A percentile compares a stretch with the other conserved stretches of the same genome.
phyloP scores from a whole-genome alignment of 2,113 vertebrate genomes.

The Helogale parvula region DNA sequence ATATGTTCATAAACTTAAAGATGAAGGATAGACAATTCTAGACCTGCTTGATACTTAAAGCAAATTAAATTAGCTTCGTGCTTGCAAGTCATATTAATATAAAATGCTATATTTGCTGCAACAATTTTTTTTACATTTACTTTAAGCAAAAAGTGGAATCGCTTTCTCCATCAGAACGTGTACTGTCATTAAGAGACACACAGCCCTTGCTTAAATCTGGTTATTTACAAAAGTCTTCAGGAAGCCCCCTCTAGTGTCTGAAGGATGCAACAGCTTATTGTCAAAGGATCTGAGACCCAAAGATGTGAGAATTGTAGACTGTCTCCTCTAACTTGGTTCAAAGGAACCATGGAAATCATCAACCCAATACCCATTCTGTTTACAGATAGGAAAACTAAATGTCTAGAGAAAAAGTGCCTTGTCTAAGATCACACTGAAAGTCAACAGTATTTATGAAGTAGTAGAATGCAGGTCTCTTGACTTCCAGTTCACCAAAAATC shows the following conservation, averaged over 20 bases:
- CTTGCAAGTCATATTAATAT: background rate
- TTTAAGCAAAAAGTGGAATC: background rate
- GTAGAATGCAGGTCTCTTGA: background rate
- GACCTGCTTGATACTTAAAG: background rate
- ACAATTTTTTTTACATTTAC: background rate
- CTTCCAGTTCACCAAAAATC: background rate
- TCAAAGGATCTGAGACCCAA: background rate
- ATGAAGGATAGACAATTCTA: background rate
- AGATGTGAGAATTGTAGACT: background rate
- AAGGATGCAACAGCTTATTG: background rate
- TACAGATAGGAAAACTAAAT: background rate
- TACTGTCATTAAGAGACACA: background rate
- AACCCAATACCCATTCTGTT: background rate
- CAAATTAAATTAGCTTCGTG: background rate
- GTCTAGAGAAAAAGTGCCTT: background rate
- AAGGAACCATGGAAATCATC: background rate
- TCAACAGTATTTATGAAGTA: background rate
- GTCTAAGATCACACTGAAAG: background rate
- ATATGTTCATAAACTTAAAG: background rate
- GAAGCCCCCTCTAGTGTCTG: slow-evolving; percentile 81
- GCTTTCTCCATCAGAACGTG: background rate
- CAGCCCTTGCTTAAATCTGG: background rate
- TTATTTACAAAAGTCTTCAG: slow-evolving; percentile 43
- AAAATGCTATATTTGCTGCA: background rate
- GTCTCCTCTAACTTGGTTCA: background rate